A percentile compares a stretch with the other conserved stretches of the same genome.
phyloP scores from a whole-genome alignment of 2,888 invertebrate genomes.

The Cephus spinipes region DNA sequence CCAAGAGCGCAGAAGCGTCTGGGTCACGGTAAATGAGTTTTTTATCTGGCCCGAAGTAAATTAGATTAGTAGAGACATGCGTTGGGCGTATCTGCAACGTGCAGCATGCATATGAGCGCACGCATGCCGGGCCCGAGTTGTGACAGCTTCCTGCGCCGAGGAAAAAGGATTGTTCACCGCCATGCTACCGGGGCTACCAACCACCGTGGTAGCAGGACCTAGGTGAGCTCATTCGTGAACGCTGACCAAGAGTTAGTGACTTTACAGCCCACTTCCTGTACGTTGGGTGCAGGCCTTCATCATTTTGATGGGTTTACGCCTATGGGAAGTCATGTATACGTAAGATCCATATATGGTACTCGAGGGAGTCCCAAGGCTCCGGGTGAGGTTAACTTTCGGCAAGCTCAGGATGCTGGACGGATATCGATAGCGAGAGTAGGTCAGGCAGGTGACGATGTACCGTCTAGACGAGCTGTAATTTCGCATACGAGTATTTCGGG shows the following conservation, averaged over 20 bases:
- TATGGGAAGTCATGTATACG: background rate
- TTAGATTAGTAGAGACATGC: constrained; percentile 53
- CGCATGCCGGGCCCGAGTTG: constrained; percentile 22
- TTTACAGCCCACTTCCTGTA: background rate
- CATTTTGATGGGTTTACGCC: background rate
- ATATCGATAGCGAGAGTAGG: background rate
- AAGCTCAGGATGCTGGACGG: background rate
- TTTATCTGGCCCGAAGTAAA: constrained; percentile 53
- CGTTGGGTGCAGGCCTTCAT: background rate
- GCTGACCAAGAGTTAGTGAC: background rate
- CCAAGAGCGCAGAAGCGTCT: constrained; percentile 24
- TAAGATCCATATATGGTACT: background rate
- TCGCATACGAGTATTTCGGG: constrained; percentile 5
- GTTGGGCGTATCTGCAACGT: constrained; percentile 40
- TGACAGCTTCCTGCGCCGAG: constrained; percentile 49
- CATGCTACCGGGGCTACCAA: constrained; percentile 32
- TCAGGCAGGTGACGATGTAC: background rate
- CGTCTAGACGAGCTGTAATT: background rate
- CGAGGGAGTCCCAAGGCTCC: no score
- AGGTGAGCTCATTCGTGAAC: background rate
- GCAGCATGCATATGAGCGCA: constrained; percentile 37
- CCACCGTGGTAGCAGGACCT: background rate
- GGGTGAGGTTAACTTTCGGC: no score
- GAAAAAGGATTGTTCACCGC: constrained; percentile 45
- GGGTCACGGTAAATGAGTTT: constrained; percentile 52